Percentiles rank a stretch among this genome's conserved stretches.
These are phyloP conservation scores for Leptopilina boulardi DNA, from an alignment of 1,140 invertebrate genomes.

Conservation along the genomic window DNA sequence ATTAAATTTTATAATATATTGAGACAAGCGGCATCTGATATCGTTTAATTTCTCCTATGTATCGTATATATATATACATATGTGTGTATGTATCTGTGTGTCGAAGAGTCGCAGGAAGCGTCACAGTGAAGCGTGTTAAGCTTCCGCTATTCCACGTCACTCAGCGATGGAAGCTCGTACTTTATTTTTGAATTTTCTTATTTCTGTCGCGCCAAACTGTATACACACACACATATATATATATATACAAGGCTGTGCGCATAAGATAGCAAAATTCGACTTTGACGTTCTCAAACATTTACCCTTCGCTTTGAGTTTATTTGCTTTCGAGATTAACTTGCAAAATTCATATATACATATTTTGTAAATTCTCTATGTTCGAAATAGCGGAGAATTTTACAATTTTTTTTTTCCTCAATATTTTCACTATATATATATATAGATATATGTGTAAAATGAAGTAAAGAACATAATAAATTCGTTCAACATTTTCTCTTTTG, in stretches of 20 bases:
- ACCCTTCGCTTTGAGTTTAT: slow-evolving; percentile 13
- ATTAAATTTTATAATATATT: not conserved
- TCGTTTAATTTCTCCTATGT: not conserved
- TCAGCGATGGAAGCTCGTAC: slow-evolving; percentile 23
- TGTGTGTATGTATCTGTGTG: too few species aligned
- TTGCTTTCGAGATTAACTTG: slow-evolving; percentile 12
- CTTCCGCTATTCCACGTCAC: slow-evolving; percentile 33
- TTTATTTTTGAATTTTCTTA: slow-evolving; percentile 34
- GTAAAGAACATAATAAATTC: too few species aligned
- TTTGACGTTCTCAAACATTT: slow-evolving; percentile 12
- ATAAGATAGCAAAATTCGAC: slow-evolving; percentile 30
- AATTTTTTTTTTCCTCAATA: too few species aligned
- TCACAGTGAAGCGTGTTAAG: slow-evolving; percentile 16
- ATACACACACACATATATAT: too few species aligned
- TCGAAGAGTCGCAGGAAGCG: not conserved
- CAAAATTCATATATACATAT: not conserved
- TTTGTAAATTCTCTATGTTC: not conserved
- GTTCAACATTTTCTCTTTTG: too few species aligned
- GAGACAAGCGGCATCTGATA: not conserved
- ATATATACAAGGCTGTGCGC: slow-evolving; percentile 19
- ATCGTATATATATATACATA: too few species aligned
- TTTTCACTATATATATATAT: too few species aligned
- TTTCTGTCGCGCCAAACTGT: slow-evolving; percentile 33
- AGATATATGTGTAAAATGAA: too few species aligned
- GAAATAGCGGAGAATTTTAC: too few species aligned